A percentile compares a stretch with the other conserved stretches of the same genome.
Conservation (phyloP, 2,888 invertebrate genomes). For the Phaedon cochleariae region DNA sequence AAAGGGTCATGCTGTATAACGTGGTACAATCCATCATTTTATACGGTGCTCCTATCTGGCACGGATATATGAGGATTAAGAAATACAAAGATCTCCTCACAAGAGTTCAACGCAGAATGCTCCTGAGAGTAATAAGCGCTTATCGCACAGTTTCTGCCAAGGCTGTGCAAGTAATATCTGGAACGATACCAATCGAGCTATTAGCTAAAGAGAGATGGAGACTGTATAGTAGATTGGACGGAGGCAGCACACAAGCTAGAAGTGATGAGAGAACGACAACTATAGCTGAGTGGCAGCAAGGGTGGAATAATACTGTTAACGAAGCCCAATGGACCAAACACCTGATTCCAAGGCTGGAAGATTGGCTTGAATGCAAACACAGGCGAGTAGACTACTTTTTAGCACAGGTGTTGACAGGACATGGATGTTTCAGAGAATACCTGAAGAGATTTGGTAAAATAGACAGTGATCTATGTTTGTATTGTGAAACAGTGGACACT, state of each 20-base stretch:
- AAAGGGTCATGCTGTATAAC: background rate
- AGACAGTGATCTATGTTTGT: background rate
- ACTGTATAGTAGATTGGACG: background rate
- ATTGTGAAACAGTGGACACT: background rate
- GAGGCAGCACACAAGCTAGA: background rate
- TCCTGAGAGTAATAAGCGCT: constrained; percentile 18
- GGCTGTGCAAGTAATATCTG: constrained; percentile 21
- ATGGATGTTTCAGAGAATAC: constrained; percentile 22
- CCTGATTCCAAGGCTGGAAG: no score
- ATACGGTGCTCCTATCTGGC: constrained; percentile 34
- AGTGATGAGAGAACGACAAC: background rate
- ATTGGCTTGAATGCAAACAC: background rate
- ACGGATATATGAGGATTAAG: background rate
- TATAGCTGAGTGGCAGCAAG: no score
- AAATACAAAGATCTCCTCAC: constrained; percentile 15
- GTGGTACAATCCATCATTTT: constrained; percentile 27
- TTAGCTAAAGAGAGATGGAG: background rate
- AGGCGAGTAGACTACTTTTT: background rate
- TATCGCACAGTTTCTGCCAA: constrained; percentile 29
- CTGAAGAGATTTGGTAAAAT: background rate
- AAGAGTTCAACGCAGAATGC: constrained; percentile 11
- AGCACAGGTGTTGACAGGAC: constrained; percentile 18
- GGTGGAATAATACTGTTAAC: background rate
- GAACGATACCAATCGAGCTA: constrained; percentile 22
- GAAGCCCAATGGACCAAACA: constrained; percentile 1